Evolutionary conservation across 2,797 vertebrate genomes (phyloP), one percentile per base, ranked within the genome.

Genomic region (Adrianichthys oophorus): DNA sequence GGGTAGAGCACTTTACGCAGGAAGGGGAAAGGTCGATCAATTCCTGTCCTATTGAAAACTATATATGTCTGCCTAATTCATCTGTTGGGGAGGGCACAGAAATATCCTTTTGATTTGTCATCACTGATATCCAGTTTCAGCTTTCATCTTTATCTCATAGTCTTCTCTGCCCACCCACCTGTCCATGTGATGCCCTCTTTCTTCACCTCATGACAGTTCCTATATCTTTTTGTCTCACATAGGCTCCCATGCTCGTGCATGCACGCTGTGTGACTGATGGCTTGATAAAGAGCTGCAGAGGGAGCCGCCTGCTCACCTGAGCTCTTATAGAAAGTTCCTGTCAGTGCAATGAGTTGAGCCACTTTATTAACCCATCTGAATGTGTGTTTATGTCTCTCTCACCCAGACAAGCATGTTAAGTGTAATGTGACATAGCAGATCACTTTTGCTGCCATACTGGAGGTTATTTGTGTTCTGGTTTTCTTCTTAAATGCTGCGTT

Each of bases 51-150:
- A 79, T 66, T 78, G 62, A 67, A 70, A 72, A 84, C 79, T 85
- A 86, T 87, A 83, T 83, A 61, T 41, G 65, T 82, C 44, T 18
- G 48, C 65, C 58, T 84, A 78, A 78, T 86, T 87, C 79, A 85
- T 78, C 83, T 71, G 62, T 74, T 18, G 55, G 73, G 59, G 58
- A 82, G 59, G 76, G 62, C 74, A 85, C 74, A 44, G 75, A 90
- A 89, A 90, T 87, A 89, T 80, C 83, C 76, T 56, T 56, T 79
- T 83, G 80, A 26, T 91, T 88, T 87, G 86, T 89, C 86, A 85
- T 64, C 48, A 6, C 70, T 65, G 78, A 82, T 85, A 66, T 63
- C 24, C 5, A 29, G 48, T 54, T 65, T 66, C 73, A 68, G 59
- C 65, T 63, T 78, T 77, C 76, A 79, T 88, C 68, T 76, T 84